Evolutionary conservation across 1,140 invertebrate species (phyloP).

Genomic region (Trachymyrmex septentrionalis): DNA sequence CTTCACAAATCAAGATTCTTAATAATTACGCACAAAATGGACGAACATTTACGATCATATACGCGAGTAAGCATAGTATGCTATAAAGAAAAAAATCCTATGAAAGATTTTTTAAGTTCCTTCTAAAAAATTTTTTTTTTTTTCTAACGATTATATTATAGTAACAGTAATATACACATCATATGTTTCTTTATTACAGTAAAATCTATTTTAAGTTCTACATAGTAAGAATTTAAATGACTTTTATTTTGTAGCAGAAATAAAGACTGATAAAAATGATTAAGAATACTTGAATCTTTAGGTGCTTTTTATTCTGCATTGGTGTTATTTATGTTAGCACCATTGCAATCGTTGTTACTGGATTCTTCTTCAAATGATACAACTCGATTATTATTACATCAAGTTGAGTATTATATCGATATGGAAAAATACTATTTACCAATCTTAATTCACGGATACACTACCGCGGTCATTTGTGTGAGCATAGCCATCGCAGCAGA

Average conservation of each 20-base stretch:
- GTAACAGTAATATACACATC: too few relatives aligned
- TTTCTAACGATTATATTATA: too few relatives aligned
- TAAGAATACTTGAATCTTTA: background rate
- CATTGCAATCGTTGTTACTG: constrained; percentile 41
- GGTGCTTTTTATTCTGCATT: constrained; percentile 37
- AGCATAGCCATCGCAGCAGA: constrained; percentile 45
- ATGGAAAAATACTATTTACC: constrained; percentile 54
- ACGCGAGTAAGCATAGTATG: constrained; percentile 37
- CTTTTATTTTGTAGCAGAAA: background rate
- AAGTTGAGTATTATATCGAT: constrained; percentile 59
- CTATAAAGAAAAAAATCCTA: too few relatives aligned
- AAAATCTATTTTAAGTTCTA: background rate
- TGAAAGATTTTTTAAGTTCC: too few relatives aligned
- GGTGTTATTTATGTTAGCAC: constrained; percentile 46
- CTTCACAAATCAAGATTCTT: background rate
- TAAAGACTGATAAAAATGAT: background rate
- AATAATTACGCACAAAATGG: constrained; percentile 45
- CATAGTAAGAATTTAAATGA: background rate
- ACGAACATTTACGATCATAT: constrained; percentile 53
- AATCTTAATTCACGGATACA: constrained; percentile 54
- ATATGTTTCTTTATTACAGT: background rate
- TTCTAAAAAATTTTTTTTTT: background rate
- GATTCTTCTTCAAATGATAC: constrained; percentile 35
- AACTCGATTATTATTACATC: constrained; percentile 35
- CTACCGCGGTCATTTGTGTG: constrained; percentile 36